phyloP scores from a whole-genome alignment of 2,113 vertebrate genomes.

The Hemichromis elongatus region DNA sequence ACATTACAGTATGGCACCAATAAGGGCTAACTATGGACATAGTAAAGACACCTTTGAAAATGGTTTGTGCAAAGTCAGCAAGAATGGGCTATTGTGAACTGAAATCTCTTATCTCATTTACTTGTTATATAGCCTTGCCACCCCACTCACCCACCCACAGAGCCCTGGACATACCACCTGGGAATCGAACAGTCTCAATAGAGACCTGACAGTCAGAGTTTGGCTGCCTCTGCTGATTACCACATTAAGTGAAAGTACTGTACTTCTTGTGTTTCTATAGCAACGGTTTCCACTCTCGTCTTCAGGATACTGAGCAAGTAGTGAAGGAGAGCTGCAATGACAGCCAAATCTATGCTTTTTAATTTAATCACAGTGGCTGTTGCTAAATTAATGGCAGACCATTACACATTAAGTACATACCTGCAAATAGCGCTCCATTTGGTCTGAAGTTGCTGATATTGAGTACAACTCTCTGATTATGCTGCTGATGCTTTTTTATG shows the following conservation, averaged over 20 bases:
- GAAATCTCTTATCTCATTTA: neutral
- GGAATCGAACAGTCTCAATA: conserved; percentile 5
- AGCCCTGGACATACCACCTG: neutral
- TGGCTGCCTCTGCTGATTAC: conserved; percentile 42
- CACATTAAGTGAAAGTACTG: conserved; percentile 53
- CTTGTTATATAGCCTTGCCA: neutral
- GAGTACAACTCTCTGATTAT: neutral
- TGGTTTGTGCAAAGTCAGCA: neutral
- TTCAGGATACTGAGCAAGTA: conserved; percentile 47
- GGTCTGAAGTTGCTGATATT: neutral
- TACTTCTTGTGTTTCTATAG: conserved; percentile 67
- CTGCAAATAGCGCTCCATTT: neutral
- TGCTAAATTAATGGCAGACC: neutral
- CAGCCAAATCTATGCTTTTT: conserved; percentile 14
- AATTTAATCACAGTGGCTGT: neutral
- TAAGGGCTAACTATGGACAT: neutral
- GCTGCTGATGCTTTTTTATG: neutral
- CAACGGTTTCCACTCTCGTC: conserved; percentile 61
- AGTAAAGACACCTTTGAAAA: neutral
- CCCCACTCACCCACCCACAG: neutral
- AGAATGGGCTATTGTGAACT: neutral
- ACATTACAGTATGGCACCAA: neutral
- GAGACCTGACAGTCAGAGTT: conserved; percentile 43
- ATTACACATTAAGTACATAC: neutral
- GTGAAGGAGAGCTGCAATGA: conserved; percentile 18